These are phyloP conservation scores for Antedon mediterranea DNA, from an alignment of 53 echinoderm and acorn worm genomes.

Conservation along the genomic window DNA sequence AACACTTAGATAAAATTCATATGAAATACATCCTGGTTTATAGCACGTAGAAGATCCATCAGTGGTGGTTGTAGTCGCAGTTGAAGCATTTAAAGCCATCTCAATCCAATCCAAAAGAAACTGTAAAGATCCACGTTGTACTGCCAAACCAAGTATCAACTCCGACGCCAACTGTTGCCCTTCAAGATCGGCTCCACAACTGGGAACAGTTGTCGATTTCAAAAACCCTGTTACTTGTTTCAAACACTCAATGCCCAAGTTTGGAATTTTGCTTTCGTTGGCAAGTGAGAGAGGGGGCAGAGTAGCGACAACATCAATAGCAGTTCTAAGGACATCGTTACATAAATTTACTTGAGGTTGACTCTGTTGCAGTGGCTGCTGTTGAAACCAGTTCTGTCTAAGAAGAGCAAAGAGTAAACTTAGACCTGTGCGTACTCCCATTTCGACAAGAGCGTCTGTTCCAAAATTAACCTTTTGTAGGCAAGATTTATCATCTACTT, in stretches of 20 bases:
- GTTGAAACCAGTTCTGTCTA: slow-evolving; percentile 73
- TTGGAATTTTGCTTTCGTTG: slow-evolving; percentile 92
- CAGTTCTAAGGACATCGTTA: slow-evolving; percentile 87
- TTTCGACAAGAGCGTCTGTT: slow-evolving; percentile 88
- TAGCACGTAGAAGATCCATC: neutral
- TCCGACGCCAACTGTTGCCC: slow-evolving; percentile 81
- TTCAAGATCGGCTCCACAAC: slow-evolving; percentile 60
- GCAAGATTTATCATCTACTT: slow-evolving; percentile 56
- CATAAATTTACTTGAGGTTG: slow-evolving; percentile 36
- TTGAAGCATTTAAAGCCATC: slow-evolving; percentile 83
- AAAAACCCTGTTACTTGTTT: slow-evolving; percentile 77
- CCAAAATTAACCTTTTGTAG: slow-evolving; percentile 57
- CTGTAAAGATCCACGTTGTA: slow-evolving; percentile 84
- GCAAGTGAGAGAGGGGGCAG: slow-evolving; percentile 83
- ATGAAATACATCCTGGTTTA: slow-evolving; percentile 51
- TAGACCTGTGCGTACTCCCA: slow-evolving; percentile 92
- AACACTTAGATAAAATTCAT: slow-evolving; percentile 60
- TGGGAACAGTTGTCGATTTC: slow-evolving; percentile 83
- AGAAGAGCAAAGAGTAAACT: slow-evolving; percentile 88
- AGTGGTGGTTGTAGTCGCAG: slow-evolving; percentile 7
- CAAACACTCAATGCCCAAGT: slow-evolving; percentile 74
- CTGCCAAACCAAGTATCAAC: slow-evolving; percentile 73
- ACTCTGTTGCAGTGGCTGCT: slow-evolving; percentile 10
- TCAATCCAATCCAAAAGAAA: slow-evolving; percentile 92
- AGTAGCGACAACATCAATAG: slow-evolving; percentile 55